A percentile compares a stretch with the other conserved stretches of the same genome.
Conservation (phyloP, 1,140 invertebrate species). For the Zaprionus nigranus region DNA sequence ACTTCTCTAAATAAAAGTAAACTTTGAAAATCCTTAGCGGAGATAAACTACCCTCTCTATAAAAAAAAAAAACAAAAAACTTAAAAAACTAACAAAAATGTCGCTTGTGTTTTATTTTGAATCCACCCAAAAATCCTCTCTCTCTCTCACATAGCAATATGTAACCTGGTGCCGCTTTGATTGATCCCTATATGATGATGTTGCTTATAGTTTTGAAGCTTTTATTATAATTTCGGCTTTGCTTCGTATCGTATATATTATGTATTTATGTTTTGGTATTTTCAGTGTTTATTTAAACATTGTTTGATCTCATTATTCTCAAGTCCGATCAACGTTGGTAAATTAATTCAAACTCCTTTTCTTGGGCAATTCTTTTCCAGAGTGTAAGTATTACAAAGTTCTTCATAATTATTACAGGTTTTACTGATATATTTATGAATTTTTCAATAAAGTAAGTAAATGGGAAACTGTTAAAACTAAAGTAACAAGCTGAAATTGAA, state of each 20-base stretch:
- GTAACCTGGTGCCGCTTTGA: constrained; percentile 29
- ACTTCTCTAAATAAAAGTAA: constrained; percentile 83
- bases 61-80: constrained; percentile 67
- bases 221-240: constrained; percentile 9
- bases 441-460: neutral
- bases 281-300: constrained; percentile 4
- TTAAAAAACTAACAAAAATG: constrained; percentile 52
- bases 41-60: constrained; percentile 79
- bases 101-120: constrained; percentile 80
- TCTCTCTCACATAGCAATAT: constrained; percentile 4
- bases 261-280: constrained; percentile 10
- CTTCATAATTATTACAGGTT: neutral
- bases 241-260: constrained; percentile 8
- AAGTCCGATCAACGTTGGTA: neutral
- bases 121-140: constrained; percentile 16
- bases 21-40: constrained; percentile 83
- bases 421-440: neutral
- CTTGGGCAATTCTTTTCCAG: neutral
- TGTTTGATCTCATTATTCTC: neutral
- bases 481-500: neutral
- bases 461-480: neutral
- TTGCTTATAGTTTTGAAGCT: constrained; percentile 2
- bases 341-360: neutral
- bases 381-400: neutral
- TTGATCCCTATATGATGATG: constrained; percentile 20